Percentiles rank a stretch among this genome's conserved stretches.
These are phyloP conservation scores for Caenorhabditis brenneri DNA, from an alignment of 1,140 invertebrate genomes.

Conservation along the genomic window DNA sequence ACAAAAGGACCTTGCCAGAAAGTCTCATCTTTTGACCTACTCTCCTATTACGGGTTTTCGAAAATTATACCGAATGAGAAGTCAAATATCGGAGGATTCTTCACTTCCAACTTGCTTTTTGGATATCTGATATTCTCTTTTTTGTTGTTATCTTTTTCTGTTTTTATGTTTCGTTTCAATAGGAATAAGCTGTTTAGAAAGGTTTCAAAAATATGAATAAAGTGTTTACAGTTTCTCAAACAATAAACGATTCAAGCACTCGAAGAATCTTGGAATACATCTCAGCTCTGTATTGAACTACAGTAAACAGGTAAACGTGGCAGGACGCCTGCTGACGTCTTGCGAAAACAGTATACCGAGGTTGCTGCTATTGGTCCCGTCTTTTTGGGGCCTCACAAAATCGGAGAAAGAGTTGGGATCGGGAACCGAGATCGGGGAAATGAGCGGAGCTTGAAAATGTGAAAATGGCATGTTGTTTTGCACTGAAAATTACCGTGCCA, in stretches of 20 bases:
- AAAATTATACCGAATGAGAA: not conserved
- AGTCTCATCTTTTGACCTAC: not conserved
- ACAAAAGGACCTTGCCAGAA: constrained; percentile 25
- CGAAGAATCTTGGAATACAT: too few species aligned
- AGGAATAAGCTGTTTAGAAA: not conserved
- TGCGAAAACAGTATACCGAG: too few species aligned
- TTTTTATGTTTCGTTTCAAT: not conserved
- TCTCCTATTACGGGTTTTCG: not conserved
- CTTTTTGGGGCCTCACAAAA: too few species aligned
- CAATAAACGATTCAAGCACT: not conserved
- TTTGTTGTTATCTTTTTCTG: not conserved
- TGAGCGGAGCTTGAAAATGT: too few species aligned
- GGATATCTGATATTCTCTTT: not conserved
- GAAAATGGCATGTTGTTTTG: too few species aligned
- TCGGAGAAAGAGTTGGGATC: too few species aligned
- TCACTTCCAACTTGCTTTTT: not conserved
- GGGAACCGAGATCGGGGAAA: too few species aligned
- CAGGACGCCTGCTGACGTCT: too few species aligned
- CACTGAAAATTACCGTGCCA: too few species aligned
- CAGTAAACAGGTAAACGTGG: too few species aligned
- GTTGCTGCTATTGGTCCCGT: too few species aligned
- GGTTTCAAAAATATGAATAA: not conserved
- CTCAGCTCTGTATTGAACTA: too few species aligned
- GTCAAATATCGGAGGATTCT: not conserved
- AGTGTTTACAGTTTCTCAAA: not conserved